These are phyloP conservation scores for Manis javanica DNA, from an alignment of 2,797 vertebrate species.

Conservation along the genomic window DNA sequence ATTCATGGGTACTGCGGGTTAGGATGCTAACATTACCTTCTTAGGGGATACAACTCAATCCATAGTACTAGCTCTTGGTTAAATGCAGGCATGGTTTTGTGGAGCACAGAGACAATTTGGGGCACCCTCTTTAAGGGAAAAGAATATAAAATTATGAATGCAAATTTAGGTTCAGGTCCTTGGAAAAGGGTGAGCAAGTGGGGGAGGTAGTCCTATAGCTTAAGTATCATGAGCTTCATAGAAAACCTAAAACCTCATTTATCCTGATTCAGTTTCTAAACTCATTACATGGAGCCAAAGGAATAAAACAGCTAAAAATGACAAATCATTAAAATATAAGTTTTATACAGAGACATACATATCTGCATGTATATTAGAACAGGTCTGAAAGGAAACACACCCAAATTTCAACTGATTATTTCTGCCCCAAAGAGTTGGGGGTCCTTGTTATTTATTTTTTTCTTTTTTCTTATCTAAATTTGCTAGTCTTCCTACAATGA, in stretches of 20 bases:
- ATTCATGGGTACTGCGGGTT: fast-evolving
- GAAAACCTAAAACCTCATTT: background rate
- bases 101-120: background rate
- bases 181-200: background rate
- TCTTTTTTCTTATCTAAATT: background rate
- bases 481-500: background rate
- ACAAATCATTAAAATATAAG: background rate
- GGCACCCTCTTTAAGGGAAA: background rate
- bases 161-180: background rate
- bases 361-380: background rate
- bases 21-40: background rate
- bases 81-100: background rate
- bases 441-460: background rate
- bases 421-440: background rate
- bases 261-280: background rate
- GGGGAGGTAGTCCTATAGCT: background rate
- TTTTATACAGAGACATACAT: fast-evolving
- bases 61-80: background rate
- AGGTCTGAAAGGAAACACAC: background rate
- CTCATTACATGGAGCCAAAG: background rate
- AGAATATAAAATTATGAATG: background rate
- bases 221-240: background rate
- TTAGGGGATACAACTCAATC: background rate
- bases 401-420: background rate
- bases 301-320: background rate